Evolutionary conservation across 2,888 invertebrate genomes (phyloP), one percentile per base, ranked within the genome.

Genomic region (Chrysolina americana): DNA sequence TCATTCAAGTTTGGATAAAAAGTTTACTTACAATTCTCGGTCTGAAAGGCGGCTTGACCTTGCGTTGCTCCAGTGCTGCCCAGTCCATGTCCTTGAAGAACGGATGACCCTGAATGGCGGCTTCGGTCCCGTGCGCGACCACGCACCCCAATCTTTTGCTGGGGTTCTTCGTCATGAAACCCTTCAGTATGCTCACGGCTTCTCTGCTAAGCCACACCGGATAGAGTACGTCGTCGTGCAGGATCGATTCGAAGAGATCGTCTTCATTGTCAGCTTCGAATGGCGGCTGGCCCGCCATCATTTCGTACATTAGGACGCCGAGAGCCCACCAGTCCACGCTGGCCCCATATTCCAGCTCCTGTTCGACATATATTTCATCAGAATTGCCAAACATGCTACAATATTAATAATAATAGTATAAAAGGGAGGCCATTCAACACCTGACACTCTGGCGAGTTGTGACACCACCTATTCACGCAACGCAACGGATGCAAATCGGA

Each of bases 261-360:
- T 99, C 99, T 89, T 99, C 99, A 90, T 99, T 99, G 89, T 99
- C 99, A 5, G 99, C 99, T 90, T 99, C 99, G 89, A 99, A 99
- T 15, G 99, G 99, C 74, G 99, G 99, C 89, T 99, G 99, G 0
- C 99, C 98, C 0, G 98, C 98, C 96, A 98, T 95, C 98, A 99
- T 99, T 92, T 99, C 98, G 89, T 99, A 99, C 96, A 98, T 96
- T 63, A 98, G 92, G 75, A 99, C 98, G 68, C 98, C 99, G 80
- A 99, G 91, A 77, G 98, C 98, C 98, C 98, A 99, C 96, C 96
- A 96, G 89, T 96, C 96, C 74, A 96, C 96, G 77, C 95, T 94
- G 44, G 95, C 94, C 0, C 96, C 96, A 86, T 96, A 96, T 86
- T 98, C 88, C 75, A 88, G 77, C 82, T 88, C 88, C 86, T 86